Evolutionary conservation across 64 coral and sea anemone species (phyloP), one percentile per base, ranked within the genome.

Genomic region (Pachyseris speciosa): DNA sequence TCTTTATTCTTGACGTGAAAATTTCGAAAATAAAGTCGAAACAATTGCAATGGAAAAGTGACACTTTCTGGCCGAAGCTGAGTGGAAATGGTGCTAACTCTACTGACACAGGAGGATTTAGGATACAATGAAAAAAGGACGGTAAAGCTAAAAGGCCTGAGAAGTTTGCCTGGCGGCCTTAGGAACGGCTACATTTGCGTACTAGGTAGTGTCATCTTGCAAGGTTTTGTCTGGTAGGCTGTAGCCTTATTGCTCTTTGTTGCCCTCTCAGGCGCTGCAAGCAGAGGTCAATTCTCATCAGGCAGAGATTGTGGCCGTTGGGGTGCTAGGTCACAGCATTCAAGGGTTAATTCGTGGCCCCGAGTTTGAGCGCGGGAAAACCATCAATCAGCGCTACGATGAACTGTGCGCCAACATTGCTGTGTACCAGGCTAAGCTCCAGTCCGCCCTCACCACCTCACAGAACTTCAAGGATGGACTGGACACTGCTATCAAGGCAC

Each of bases 401-500:
- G 91, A 97, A 33, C 32, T 97, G 22, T 97, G 95, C 31, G 66
- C 86, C 0, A 97, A 97, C 64, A 90, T 97, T 22, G 61, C 80
- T 64, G 78, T 93, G 24, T 97, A 97, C 80, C 91, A 97, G 80
- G 72, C 91, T 22, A 89, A 86, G 52, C 86, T 97, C 36, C 95
- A 97, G 69, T 83, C 86, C 11, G 95, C 95, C 3, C 71, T 97
- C 12, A 90, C 87, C 48, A 75, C 85, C 25, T 97, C 95, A 4
- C 91, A 90, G 78, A 97, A 92, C 26, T 97, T 93, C 86, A 97
- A 97, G 50, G 95, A 97, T 47, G 95, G 95, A 9, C 32, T 97
- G 17, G 95, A 97, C 9, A 83, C 73, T 47, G 91, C 95, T 28
- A 94, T 97, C 31, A 88, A 89, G 42, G 47, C 72, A 47, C 85